Evolutionary conservation across 2,888 invertebrate species (phyloP), one percentile per base, ranked within the genome.

Genomic region (Apoda limacodes): DNA sequence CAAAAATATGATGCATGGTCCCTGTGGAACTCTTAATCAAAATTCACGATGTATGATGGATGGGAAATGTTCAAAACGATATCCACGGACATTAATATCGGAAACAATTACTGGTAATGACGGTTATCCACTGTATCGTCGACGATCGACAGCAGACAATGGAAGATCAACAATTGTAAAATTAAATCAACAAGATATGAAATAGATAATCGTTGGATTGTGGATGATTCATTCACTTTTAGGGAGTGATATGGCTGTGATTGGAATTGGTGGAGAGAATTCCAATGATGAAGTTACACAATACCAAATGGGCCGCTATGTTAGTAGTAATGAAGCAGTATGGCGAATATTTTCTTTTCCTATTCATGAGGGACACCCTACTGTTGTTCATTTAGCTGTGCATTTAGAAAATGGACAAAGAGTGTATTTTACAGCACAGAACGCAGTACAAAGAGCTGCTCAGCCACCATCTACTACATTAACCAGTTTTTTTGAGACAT

Each of bases 151-250:
- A 32, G 46, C 22, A 31, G 40, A 48, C 32, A 40, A 39, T 41
- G 45, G 46, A 35, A 35, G 7, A 36, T 37, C 44, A 35, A 39
- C 35, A 42, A 35, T 39, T 31, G 35, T 46, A 24, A 46, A 47
- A 40, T 5, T 45, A 30, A 41, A 42, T 34, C 33, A 33, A 37
- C 40, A 43, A 36, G 42, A 46, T 28, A 26, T 34, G 34, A 43
- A 26, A 26, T 49, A 12, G 45, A 45, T 35, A 48, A 50, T 45
- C 37, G 42, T 30, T 48, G 42, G 42, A 29, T 50, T 36, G 39
- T 44, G n/a, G 40, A 40, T 10, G 42, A 32, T 24, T 33, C 28
- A 5, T 40, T 41, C 3, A 11, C 36, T 3, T 22, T 40, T 4
- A 43, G 43, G 40, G 1, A 34, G 34, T 26, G 38, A 37, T 27